Evolutionary conservation across 2,113 vertebrate species (phyloP).

Genomic region (Xiphophorus couchianus): DNA sequence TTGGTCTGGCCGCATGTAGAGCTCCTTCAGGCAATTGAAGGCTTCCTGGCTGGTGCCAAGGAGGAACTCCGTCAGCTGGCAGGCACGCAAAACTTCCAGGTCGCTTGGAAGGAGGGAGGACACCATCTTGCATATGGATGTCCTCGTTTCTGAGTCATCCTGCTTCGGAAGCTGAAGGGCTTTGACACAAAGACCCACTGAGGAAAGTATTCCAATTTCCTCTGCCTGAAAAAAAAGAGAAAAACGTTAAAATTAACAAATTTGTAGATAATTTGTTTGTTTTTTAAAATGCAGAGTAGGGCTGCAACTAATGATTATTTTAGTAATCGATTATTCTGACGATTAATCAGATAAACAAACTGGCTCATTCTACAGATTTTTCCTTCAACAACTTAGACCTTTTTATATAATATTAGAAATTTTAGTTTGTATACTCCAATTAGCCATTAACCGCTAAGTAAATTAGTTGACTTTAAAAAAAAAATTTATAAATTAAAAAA

Average conservation of each 20-base stretch:
- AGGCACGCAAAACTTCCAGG: constrained; percentile 93
- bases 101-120: constrained; percentile 92
- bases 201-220: constrained; percentile 87
- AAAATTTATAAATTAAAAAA: no score
- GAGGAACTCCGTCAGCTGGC: constrained; percentile 95
- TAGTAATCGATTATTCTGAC: no score
- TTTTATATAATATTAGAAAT: no score
- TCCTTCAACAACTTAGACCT: no score
- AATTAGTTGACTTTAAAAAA: no score
- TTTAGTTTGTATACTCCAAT: no score
- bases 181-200: constrained; percentile 92
- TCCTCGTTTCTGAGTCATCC: constrained; percentile 88
- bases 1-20: constrained; percentile 92
- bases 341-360: no score
- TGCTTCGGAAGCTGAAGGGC: constrained; percentile 92
- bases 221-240: constrained; percentile 78
- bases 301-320: no score
- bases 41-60: constrained; percentile 86
- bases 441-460: no score
- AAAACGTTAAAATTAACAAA: constrained; percentile 6
- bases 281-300: no score
- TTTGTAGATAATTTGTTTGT: no score
- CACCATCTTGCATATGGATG: constrained; percentile 92
- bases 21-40: constrained; percentile 88
- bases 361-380: no score